A percentile compares a stretch with the other conserved stretches of the same genome.
phyloP scores from a whole-genome alignment of 2,113 vertebrate species.

The Myanophis thanlyinensis region DNA sequence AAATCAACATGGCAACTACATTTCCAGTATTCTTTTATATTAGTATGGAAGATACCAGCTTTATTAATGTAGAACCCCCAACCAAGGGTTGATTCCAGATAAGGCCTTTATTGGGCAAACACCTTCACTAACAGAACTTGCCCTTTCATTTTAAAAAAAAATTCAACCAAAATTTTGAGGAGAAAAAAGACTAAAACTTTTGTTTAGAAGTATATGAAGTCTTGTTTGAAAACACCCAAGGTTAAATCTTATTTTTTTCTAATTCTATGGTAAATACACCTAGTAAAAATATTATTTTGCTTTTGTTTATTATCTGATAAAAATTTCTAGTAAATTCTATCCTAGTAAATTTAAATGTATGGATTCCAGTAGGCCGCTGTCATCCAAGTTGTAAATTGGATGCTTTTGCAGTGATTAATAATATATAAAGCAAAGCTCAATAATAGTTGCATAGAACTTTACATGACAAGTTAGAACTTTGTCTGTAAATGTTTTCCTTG shows the following conservation, averaged over 20 bases:
- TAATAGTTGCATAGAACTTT: conserved; percentile 40
- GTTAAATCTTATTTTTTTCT: conserved; percentile 35
- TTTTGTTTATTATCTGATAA: background rate
- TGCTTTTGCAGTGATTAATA: conserved; percentile 54
- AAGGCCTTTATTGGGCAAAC: conserved; percentile 42
- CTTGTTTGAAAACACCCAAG: background rate
- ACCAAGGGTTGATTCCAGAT: background rate
- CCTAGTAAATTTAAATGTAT: background rate
- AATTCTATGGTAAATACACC: conserved; percentile 4
- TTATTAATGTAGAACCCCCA: conserved; percentile 5
- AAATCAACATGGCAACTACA: conserved; percentile 43
- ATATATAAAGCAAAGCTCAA: conserved; percentile 53
- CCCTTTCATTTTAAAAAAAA: too few species aligned
- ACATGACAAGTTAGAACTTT: background rate
- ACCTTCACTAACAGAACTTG: background rate
- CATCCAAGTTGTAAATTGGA: conserved; percentile 37
- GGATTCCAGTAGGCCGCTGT: conserved; percentile 4
- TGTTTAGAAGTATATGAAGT: too few species aligned
- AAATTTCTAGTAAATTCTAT: too few species aligned
- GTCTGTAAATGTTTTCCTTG: background rate
- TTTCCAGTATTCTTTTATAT: conserved; percentile 8
- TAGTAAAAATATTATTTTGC: background rate
- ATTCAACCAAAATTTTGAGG: background rate
- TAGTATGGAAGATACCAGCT: conserved; percentile 37
- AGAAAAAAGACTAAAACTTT: background rate